Evolutionary conservation across 2,797 vertebrate genomes (phyloP), one percentile per base, ranked within the genome.

Genomic region (Eospalax fontanierii): DNA sequence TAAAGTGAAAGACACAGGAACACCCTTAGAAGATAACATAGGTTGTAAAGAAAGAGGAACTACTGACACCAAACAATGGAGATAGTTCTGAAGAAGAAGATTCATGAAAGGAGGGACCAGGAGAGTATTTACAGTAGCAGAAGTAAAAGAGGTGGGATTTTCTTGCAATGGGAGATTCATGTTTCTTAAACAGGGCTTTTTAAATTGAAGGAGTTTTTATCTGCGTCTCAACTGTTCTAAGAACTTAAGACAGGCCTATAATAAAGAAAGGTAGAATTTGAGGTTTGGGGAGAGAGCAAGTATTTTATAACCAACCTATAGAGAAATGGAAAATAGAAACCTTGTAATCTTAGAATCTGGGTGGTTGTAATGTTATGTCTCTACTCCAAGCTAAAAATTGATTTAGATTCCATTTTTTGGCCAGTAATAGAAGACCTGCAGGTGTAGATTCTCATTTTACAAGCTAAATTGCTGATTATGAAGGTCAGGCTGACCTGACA

Each of bases 301-400:
- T 71, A 30, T 81, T 75, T 84, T 81, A 19, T 21, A 87, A 54
- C 12, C 81, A 70, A 54, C 19, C 33, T 71, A 1, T 46, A 26
- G 26, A 89, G 28, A 28, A 0, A 0, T 63, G 12, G 18, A 88
- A 91, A 94, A 59, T 21, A 78, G n/a, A 59, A 94, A 76, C 35
- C n/a, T n/a, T n/a, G 46, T 50, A 50, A 50, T 50, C 46, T 50
- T 50, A 50, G 6, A 50, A 50, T 50, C 46, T 50, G 15, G 15
- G 54, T 57, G 22, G 68, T 35, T n/a, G 35, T 2, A 35, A 18
- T 19, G 66, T 9, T 33, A 50, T 4, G 1, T 19, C 15, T 70
- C 9, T 35, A 5, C 2, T 8, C 24, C 4, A 4, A 15, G 4
- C 1, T 57, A 70, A 22, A 19, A 4, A 28, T 26, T 54, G 8